Evolutionary conservation across 1,140 invertebrate species (phyloP).

Genomic region (Brachystomella parvula): DNA sequence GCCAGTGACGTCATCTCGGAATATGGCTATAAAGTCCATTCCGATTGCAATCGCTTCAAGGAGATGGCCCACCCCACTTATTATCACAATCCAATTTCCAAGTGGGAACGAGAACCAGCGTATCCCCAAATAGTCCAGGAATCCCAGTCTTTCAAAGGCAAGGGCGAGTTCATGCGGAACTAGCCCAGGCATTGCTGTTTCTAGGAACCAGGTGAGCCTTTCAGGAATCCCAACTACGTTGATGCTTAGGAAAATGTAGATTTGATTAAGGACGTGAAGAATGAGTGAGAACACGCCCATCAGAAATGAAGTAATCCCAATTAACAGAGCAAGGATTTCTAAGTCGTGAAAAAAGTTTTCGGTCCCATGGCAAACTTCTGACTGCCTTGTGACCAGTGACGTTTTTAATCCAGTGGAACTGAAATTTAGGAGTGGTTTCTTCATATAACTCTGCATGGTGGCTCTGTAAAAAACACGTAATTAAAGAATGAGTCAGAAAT

Average conservation of each 20-base stretch:
- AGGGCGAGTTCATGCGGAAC: background rate
- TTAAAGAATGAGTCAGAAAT: too few species aligned
- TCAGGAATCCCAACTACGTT: background rate
- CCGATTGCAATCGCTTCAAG: background rate
- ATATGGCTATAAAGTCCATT: background rate
- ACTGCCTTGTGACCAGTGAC: too few species aligned
- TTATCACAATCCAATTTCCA: background rate
- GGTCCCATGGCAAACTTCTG: background rate
- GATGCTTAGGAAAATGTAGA: conserved; percentile 2
- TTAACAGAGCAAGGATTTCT: background rate
- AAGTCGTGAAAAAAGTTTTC: conserved; percentile 1
- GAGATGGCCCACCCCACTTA: background rate
- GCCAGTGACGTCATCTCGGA: background rate
- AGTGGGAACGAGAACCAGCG: background rate
- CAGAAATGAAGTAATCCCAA: background rate
- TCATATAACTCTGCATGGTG: too few species aligned
- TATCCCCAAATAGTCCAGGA: background rate
- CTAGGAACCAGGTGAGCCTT: background rate
- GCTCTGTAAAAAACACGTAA: too few species aligned
- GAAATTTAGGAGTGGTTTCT: too few species aligned
- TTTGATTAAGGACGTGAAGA: background rate
- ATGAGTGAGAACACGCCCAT: background rate
- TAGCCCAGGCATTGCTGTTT: background rate
- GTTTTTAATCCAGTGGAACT: too few species aligned
- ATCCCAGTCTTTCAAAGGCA: background rate